Base-by-base conservation (phyloP, 2,113 vertebrate genomes). In the Xiphias gladius region DNA sequence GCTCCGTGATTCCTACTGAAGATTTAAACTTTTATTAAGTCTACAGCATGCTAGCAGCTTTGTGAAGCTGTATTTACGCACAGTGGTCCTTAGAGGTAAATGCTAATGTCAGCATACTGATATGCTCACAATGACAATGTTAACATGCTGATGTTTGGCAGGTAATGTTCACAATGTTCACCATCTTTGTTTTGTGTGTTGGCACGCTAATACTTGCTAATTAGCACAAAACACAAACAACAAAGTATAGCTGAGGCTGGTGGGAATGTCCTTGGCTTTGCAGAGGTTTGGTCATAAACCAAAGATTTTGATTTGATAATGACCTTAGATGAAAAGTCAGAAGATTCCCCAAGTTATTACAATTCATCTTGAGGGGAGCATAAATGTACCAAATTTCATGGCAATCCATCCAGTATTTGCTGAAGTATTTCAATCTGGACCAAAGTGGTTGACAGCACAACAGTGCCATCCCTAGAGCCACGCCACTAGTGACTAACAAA, bases 171-270 rank as follows among this genome's bases (percentile, higher is more conserved):
- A 46, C 4, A 9, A 67, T 62, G 39, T 80, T 77, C 41, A 64
- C 37, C 48, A 57, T 43, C 20, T 79, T 55, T 63, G 63, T 74
- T 70, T 80, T 6, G 14, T 2, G 5, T 58, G 57, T 17, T 28
- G 5, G n/a, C n/a, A 16, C 24, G 2, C 24, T 58, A 30, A 73
- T 10, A 67, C 20, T 59, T 61, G 28, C 20, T 65, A 66, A 43
- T 72, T 52, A 54, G 43, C 26, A 62, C 1, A 52, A 52, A 61
- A 55, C 14, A 24, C 43, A 80, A 80, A 80, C 54, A 80, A 39
- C 66, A 80, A 69, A 57, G 58, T 54, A 59, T 66, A 76, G 73
- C 70, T 76, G 61, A 79, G 35, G 35, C 35, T 76, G 46, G 57
- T 43, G 35, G 19, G 43, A 72, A 67, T 57, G 57, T 54, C 67